Evolutionary conservation across 2,797 vertebrate genomes (phyloP).

Genomic region (Schizothorax lantsangensis): DNA sequence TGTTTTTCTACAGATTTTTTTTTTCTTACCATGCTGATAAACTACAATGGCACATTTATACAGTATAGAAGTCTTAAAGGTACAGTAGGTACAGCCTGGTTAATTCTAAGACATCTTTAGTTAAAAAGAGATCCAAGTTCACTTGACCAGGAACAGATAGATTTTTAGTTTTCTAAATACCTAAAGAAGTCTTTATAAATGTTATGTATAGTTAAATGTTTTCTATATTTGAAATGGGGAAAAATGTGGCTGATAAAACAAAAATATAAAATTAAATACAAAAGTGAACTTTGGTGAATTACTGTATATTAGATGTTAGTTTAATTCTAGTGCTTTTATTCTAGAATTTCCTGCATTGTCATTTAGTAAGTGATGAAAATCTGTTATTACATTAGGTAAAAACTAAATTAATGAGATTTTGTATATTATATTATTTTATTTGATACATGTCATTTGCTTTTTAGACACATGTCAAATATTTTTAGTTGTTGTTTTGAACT

Average conservation of each 20-base stretch:
- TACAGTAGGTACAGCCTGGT: neutral
- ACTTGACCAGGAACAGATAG: neutral
- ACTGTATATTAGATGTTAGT: neutral
- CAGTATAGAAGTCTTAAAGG: neutral
- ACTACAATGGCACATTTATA: neutral
- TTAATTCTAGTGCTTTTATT: neutral
- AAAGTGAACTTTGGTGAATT: neutral
- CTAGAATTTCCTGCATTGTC: neutral
- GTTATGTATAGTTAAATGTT: neutral
- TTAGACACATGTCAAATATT: neutral
- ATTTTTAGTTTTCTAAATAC: neutral
- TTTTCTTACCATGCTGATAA: too few relatives aligned
- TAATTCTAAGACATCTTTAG: neutral
- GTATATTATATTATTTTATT: neutral
- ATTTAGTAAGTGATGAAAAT: neutral
- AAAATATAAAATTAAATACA: too few relatives aligned
- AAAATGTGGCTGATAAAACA: too few relatives aligned
- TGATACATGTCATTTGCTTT: neutral
- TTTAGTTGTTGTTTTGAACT: neutral
- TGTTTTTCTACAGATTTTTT: neutral
- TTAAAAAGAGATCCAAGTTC: neutral
- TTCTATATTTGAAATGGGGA: neutral
- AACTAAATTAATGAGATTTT: neutral
- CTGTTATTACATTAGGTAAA: neutral
- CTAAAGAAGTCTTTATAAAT: too few relatives aligned